phyloP scores from a whole-genome alignment of 2,888 invertebrate genomes.

The Pammene aurita region DNA sequence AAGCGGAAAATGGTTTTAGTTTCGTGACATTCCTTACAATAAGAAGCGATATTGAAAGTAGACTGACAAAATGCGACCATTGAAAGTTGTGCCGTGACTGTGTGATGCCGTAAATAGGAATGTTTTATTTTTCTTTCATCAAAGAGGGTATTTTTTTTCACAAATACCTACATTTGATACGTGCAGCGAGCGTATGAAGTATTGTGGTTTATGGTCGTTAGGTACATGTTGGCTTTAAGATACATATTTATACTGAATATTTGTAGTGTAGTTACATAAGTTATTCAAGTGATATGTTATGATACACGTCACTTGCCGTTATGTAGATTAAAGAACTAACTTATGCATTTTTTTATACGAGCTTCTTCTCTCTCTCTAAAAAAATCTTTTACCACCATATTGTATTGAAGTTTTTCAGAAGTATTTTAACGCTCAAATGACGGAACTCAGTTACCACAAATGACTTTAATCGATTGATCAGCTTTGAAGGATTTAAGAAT shows the following conservation, averaged over 20 bases:
- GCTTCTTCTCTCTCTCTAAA: too few species aligned
- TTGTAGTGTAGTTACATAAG: too few species aligned
- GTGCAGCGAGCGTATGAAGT: background rate
- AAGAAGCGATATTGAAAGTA: slow-evolving; percentile 31
- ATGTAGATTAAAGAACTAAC: too few species aligned
- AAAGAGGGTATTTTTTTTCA: slow-evolving; percentile 22
- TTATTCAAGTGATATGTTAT: too few species aligned
- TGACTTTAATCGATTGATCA: too few species aligned
- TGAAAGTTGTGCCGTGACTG: slow-evolving; percentile 3
- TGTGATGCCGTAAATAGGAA: background rate
- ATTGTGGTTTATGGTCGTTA: background rate
- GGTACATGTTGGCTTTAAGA: background rate
- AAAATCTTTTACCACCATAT: too few species aligned
- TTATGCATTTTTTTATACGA: too few species aligned
- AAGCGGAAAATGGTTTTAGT: slow-evolving; percentile 42
- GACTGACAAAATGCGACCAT: slow-evolving; percentile 32
- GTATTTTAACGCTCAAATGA: too few species aligned
- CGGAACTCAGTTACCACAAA: too few species aligned
- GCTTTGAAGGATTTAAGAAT: too few species aligned
- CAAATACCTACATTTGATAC: slow-evolving; percentile 1
- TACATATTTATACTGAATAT: background rate
- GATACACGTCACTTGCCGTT: too few species aligned
- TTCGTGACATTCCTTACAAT: slow-evolving; percentile 35
- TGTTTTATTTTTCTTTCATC: slow-evolving; percentile 6
- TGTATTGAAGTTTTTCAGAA: too few species aligned